Evolutionary conservation across 2,888 invertebrate species (phyloP).

Genomic region (Syrista parreyssii): DNA sequence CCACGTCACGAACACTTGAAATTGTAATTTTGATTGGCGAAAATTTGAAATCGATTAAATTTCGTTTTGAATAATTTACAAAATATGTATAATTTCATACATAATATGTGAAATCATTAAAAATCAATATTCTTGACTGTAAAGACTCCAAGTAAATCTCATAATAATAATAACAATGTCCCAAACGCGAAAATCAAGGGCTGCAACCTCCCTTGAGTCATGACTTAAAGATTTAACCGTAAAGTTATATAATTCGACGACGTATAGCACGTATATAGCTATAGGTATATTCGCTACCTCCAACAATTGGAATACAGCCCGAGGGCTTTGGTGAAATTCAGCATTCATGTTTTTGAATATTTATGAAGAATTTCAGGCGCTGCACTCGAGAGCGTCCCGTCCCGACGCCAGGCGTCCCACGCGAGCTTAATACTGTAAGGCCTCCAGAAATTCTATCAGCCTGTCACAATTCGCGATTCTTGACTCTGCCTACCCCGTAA

Average conservation of each 20-base stretch:
- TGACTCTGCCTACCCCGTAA: not conserved
- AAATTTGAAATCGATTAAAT: not conserved
- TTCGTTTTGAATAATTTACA: no score
- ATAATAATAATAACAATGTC: not conserved
- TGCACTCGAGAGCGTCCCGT: constrained; percentile 21
- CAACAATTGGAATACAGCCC: not conserved
- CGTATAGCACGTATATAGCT: not conserved
- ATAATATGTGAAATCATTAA: not conserved
- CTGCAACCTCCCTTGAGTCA: not conserved
- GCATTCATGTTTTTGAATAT: constrained; percentile 26
- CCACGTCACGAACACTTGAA: not conserved
- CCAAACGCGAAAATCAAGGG: not conserved
- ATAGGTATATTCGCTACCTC: not conserved
- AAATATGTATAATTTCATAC: not conserved
- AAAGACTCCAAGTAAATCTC: not conserved
- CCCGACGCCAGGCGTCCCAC: constrained; percentile 13
- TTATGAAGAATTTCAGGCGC: constrained; percentile 27
- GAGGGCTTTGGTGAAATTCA: constrained; percentile 6
- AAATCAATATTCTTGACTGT: not conserved
- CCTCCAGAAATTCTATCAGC: not conserved
- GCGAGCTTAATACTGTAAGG: not conserved
- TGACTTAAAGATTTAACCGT: not conserved
- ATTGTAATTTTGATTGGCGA: not conserved
- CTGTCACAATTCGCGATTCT: not conserved
- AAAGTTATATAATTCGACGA: not conserved